Base-by-base conservation (phyloP, 2,797 vertebrate genomes). In the Sebastes nivosus region DNA sequence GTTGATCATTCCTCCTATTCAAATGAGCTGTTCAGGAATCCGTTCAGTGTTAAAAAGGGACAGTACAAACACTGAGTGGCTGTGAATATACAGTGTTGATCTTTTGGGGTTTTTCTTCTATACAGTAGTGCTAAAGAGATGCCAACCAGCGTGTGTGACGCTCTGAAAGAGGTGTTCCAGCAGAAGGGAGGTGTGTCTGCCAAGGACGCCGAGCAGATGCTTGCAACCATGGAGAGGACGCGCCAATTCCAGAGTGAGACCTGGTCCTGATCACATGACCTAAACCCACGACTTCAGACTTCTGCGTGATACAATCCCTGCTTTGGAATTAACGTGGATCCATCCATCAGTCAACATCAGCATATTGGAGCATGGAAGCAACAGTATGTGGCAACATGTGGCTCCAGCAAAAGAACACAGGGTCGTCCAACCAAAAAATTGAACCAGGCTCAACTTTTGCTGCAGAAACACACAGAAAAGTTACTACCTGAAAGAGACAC, bases 111-210 rank as follows among this genome's bases (percentile, higher is more conserved):
- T 3, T n/a, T 65, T 63, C 79, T 30, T 68, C 12, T 30, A 0
- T 10, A 38, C 85, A 99, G 98, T 72, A 99, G 96, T 0, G 96
- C 98, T 71, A 98, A 98, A 88, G 71, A 96, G 89, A 98, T 99
- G 97, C 99, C 99, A 0, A 85, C 84, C 0, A 94, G 92, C 0
- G 97, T 99, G 87, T 80, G 93, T 0, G 95, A 97, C 1, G 96
- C 97, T 8, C 82, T 99, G 81, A 95, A 77, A 6, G 92, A 81
- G 0, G 83, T 90, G 59, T 94, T 99, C 88, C 95, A 95, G 91
- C 91, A 94, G 64, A 88, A 96, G 59, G 99, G 98, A 0, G 93
- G 92, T 4, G 72, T 97, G 59, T 97, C 97, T 0, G 58, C 88
- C 0, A 50, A 84, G 0, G 95, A 97, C 0, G 96, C 97, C 0